phyloP scores from a whole-genome alignment of 2,888 invertebrate species.

The Tortricodes alternella region DNA sequence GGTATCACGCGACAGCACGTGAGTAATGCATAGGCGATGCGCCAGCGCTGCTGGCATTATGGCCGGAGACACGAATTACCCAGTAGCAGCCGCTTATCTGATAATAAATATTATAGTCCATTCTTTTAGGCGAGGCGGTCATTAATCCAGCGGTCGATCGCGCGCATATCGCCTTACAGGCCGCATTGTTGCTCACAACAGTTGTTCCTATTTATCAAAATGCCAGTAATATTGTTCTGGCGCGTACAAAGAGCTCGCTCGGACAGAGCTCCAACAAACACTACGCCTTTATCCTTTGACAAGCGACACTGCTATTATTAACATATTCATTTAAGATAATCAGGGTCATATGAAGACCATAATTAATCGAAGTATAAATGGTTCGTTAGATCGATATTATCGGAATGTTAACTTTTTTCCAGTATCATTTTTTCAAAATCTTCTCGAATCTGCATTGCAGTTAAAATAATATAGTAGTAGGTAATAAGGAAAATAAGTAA shows the following conservation, averaged over 20 bases:
- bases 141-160: conserved; percentile 80
- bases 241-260: conserved; percentile 60
- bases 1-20: conserved; percentile 65
- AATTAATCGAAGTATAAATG: conserved; percentile 30
- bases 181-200: conserved; percentile 73
- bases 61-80: conserved; percentile 76
- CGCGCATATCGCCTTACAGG: conserved; percentile 77
- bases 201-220: conserved; percentile 81
- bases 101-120: conserved; percentile 82
- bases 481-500: too few relatives aligned
- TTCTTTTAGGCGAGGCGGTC: conserved; percentile 81
- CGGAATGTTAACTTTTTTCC: not conserved
- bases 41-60: conserved; percentile 67
- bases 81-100: conserved; percentile 79
- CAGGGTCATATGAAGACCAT: conserved; percentile 38
- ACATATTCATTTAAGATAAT: conserved; percentile 65
- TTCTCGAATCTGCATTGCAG: too few relatives aligned
- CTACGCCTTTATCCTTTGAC: conserved; percentile 67
- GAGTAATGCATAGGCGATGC: conserved; percentile 77
- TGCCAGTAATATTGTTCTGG: conserved; percentile 76
- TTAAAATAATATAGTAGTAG: too few relatives aligned
- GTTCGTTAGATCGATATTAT: conserved; percentile 1
- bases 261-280: conserved; percentile 54
- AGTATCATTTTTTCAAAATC: too few relatives aligned
- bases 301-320: conserved; percentile 66